Conservation (phyloP, 2,888 invertebrate genomes). For the Euphydryas editha region DNA sequence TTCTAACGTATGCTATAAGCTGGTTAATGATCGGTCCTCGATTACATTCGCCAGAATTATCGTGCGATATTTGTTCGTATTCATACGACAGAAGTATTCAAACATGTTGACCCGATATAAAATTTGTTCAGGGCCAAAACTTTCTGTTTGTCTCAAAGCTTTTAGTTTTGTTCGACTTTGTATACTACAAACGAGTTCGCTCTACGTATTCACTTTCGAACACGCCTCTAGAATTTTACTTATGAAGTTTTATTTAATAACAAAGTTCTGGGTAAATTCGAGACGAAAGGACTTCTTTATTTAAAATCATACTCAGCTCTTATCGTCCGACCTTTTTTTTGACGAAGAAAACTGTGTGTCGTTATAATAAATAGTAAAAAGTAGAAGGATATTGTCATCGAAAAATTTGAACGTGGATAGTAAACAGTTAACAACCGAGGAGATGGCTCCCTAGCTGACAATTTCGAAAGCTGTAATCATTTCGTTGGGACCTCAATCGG, state of each 20-base stretch:
- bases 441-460: slow-evolving; percentile 16
- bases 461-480: slow-evolving; percentile 6
- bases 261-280: slow-evolving; percentile 25
- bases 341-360: slow-evolving; percentile 13
- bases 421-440: slow-evolving; percentile 13
- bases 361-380: slow-evolving; percentile 22
- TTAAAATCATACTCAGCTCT: slow-evolving; percentile 23
- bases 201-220: slow-evolving; percentile 12
- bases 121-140: not conserved
- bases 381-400: slow-evolving; percentile 13
- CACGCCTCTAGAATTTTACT: slow-evolving; percentile 22
- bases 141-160: slow-evolving; percentile 3
- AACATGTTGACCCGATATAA: not conserved
- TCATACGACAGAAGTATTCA: not conserved
- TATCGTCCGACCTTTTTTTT: slow-evolving; percentile 13
- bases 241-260: slow-evolving; percentile 34
- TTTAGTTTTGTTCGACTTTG: not conserved
- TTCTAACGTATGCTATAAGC: slow-evolving; percentile 42
- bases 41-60: slow-evolving; percentile 8
- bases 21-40: slow-evolving; percentile 24
- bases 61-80: slow-evolving; percentile 5
- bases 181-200: not conserved
- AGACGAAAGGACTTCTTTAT: slow-evolving; percentile 19
- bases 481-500: not conserved
- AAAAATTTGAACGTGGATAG: slow-evolving; percentile 12